These are phyloP conservation scores for Geotrupes spiniger DNA, from an alignment of 2,888 invertebrate species.

Conservation along the genomic window DNA sequence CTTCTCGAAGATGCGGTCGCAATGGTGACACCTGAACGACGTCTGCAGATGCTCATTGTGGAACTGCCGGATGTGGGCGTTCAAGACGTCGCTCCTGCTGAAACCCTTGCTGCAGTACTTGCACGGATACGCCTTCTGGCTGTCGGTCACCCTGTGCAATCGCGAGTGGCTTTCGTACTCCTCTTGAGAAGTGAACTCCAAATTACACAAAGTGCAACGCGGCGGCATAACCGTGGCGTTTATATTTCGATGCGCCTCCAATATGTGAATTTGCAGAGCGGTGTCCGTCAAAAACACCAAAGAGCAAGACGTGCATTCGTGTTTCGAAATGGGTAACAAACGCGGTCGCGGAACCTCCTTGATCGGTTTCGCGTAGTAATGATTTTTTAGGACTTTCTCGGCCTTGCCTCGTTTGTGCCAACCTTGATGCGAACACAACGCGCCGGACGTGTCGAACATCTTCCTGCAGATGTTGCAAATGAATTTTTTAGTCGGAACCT, in stretches of 20 bases:
- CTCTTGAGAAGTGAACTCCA: constrained; percentile 60
- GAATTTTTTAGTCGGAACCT: constrained; percentile 38
- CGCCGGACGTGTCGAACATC: constrained; percentile 57
- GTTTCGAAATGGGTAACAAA: constrained; percentile 21
- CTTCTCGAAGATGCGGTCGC: constrained; percentile 62
- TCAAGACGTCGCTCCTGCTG: constrained; percentile 60
- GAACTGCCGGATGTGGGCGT: constrained; percentile 62
- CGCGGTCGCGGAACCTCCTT: constrained; percentile 49
- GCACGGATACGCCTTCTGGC: constrained; percentile 47
- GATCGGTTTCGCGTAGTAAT: constrained; percentile 39
- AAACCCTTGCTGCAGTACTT: constrained; percentile 63
- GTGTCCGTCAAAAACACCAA: constrained; percentile 42
- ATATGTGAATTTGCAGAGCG: constrained; percentile 45
- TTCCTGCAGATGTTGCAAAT: constrained; percentile 65
- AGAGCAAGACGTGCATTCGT: constrained; percentile 39
- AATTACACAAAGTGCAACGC: constrained; percentile 59
- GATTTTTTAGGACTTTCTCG: constrained; percentile 26
- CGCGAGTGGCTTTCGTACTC: constrained; percentile 58
- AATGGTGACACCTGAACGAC: constrained; percentile 61
- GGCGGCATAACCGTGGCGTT: constrained; percentile 40
- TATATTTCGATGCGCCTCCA: constrained; percentile 45
- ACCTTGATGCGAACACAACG: constrained; percentile 61
- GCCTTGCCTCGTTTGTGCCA: constrained; percentile 59
- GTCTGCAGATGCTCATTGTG: constrained; percentile 43
- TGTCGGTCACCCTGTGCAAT: constrained; percentile 52